A percentile compares a stretch with the other conserved stretches of the same genome.
These are phyloP conservation scores for Entomyzon cyanotis DNA, from an alignment of 2,113 vertebrate species.

Conservation along the genomic window DNA sequence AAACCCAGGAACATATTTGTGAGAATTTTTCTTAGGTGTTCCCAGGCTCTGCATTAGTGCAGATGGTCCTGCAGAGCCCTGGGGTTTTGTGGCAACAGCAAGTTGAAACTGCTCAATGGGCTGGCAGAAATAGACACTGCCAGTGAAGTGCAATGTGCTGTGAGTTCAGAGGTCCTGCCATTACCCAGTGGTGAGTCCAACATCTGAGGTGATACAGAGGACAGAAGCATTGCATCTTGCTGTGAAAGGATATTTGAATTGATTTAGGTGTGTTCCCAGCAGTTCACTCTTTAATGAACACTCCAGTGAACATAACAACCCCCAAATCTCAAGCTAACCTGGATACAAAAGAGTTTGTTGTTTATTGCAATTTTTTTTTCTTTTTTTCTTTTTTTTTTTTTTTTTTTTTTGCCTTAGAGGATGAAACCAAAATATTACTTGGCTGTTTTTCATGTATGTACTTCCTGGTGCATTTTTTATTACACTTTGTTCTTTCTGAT, in stretches of 20 bases:
- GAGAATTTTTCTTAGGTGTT: neutral
- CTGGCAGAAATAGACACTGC: neutral
- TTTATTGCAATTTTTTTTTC: neutral
- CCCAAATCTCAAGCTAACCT: neutral
- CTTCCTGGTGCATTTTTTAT: neutral
- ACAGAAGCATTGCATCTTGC: neutral
- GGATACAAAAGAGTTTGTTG: neutral
- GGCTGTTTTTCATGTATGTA: neutral
- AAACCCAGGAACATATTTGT: neutral
- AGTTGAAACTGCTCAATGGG: neutral
- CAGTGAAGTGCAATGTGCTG: neutral
- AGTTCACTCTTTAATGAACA: neutral
- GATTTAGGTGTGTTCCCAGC: neutral
- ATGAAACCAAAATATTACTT: neutral
- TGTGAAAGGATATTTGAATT: neutral
- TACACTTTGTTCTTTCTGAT: neutral
- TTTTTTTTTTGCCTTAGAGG: neutral
- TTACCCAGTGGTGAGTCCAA: neutral
- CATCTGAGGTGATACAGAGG: neutral
- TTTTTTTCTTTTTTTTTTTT: neutral
- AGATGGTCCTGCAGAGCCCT: neutral
- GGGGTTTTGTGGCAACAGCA: neutral
- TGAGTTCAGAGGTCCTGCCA: neutral
- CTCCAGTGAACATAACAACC: neutral
- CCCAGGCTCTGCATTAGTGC: neutral